Percentiles rank a stretch among this genome's conserved stretches.
phyloP scores from a whole-genome alignment of 2,888 invertebrate genomes.

The Drosophila silvestris region DNA sequence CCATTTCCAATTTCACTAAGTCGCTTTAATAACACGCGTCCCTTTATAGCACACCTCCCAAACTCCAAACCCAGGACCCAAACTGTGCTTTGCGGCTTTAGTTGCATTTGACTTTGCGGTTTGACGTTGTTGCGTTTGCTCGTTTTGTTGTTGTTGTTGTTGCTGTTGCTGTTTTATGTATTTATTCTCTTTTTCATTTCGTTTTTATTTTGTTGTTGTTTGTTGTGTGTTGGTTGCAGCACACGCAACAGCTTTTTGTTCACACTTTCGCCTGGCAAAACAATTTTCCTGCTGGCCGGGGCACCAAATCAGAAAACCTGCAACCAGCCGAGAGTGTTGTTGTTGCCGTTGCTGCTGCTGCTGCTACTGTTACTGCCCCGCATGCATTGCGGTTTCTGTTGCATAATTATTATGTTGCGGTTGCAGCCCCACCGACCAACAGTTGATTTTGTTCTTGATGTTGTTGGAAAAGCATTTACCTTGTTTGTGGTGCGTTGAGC shows the following conservation, averaged over 20 bases:
- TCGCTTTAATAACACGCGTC: slow-evolving; percentile 61
- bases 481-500: slow-evolving; percentile 75
- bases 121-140: slow-evolving; percentile 71
- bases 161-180: slow-evolving; percentile 51
- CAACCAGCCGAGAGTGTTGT: slow-evolving; percentile 45
- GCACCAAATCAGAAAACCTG: slow-evolving; percentile 54
- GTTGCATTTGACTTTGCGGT: slow-evolving; percentile 82
- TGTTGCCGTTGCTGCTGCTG: slow-evolving; percentile 37
- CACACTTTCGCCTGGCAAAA: slow-evolving; percentile 82
- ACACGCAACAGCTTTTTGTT: slow-evolving; percentile 82
- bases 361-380: slow-evolving; percentile 61
- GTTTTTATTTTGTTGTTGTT: slow-evolving; percentile 21
- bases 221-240: slow-evolving; percentile 56
- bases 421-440: slow-evolving; percentile 54
- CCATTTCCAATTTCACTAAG: slow-evolving; percentile 47
- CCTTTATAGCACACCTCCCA: slow-evolving; percentile 30
- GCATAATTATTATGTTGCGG: slow-evolving; percentile 81
- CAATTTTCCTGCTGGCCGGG: slow-evolving; percentile 69
- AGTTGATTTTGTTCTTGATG: slow-evolving; percentile 69
- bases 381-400: slow-evolving; percentile 81
- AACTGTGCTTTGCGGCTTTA: slow-evolving; percentile 72
- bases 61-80: slow-evolving; percentile 10
- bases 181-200: slow-evolving; percentile 43
- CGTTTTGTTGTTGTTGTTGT: slow-evolving; percentile 47
- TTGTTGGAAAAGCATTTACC: slow-evolving; percentile 77